phyloP scores from a whole-genome alignment of 2,888 invertebrate genomes.

The Megastigmus dorsalis region DNA sequence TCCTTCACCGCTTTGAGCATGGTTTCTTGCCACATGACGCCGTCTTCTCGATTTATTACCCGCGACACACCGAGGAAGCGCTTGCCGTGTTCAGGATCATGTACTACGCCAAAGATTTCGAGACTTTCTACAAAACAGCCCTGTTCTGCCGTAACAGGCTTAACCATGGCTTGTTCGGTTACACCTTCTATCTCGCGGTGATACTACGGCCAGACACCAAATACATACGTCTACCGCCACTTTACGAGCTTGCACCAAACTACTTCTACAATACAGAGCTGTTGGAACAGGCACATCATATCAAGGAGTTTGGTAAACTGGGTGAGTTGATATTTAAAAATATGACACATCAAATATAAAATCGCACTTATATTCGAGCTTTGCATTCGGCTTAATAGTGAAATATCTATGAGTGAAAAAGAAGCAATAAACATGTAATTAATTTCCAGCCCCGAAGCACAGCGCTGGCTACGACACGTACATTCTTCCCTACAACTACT shows the following conservation, averaged over 20 bases:
- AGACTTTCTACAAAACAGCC: slow-evolving; percentile 72
- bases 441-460: slow-evolving; percentile 50
- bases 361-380: too few species aligned
- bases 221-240: slow-evolving; percentile 79
- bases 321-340: slow-evolving; percentile 56
- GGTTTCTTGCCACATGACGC: slow-evolving; percentile 76
- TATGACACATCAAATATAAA: too few species aligned
- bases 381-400: too few species aligned
- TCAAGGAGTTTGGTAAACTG: slow-evolving; percentile 71
- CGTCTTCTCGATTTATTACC: slow-evolving; percentile 75
- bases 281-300: slow-evolving; percentile 74
- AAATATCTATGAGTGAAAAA: too few species aligned
- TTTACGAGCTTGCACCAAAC: slow-evolving; percentile 82
- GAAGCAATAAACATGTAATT: too few species aligned
- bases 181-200: slow-evolving; percentile 79
- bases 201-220: slow-evolving; percentile 78
- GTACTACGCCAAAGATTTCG: slow-evolving; percentile 71
- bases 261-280: slow-evolving; percentile 80
- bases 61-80: slow-evolving; percentile 65
- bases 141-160: slow-evolving; percentile 71
- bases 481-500: slow-evolving; percentile 78
- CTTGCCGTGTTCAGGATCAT: slow-evolving; percentile 69
- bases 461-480: slow-evolving; percentile 74
- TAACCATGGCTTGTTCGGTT: slow-evolving; percentile 77
- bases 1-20: slow-evolving; percentile 67